Evolutionary conservation across 2,888 invertebrate species (phyloP), one percentile per base, ranked within the genome.

Genomic region (Tetheella fluctuosa): DNA sequence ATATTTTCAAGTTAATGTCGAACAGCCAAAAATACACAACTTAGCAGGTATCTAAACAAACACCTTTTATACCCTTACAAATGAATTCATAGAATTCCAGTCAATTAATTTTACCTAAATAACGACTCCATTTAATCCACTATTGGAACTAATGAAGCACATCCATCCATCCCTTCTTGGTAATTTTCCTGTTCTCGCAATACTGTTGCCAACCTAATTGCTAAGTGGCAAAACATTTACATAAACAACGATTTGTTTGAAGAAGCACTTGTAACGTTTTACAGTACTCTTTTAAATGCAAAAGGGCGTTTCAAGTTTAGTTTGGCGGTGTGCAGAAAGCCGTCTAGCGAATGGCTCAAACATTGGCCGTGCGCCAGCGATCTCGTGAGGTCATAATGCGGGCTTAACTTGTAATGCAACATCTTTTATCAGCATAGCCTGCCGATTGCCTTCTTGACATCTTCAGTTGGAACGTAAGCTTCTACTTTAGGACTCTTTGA

Each of bases 231-330:
- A 70, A 69, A 66, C 66, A 70, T 72, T 72, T 65, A 57, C 59
- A 63, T 65, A 67, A 75, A 74, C 76, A 78, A 72, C 71, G 73
- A 65, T 68, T 62, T 73, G 73, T 76, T 74, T 75, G 73, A 72
- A 77, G 74, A 79, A 76, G 76, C 73, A 68, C 69, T 75, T 77
- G 76, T 77, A 78, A 80, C 72, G 73, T 78, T 82, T 80, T 75
- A 76, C 78, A 76, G 74, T 65, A 67, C 69, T 77, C 69, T 74
- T 73, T 65, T 76, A 70, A 79, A 81, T 80, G 81, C 80, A 81
- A 82, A 82, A 82, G 79, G 77, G 83, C 84, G 83, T 83, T 80
- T 80, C 77, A 77, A 73, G 79, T 84, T 84, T 83, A 77, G 81
- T 83, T 82, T 79, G 76, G 77, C 80, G 76, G 74, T 67, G 64